Percentiles rank a stretch among this genome's conserved stretches.
Conservation (phyloP, 2,888 invertebrate species). For the Philereme vetulata region DNA sequence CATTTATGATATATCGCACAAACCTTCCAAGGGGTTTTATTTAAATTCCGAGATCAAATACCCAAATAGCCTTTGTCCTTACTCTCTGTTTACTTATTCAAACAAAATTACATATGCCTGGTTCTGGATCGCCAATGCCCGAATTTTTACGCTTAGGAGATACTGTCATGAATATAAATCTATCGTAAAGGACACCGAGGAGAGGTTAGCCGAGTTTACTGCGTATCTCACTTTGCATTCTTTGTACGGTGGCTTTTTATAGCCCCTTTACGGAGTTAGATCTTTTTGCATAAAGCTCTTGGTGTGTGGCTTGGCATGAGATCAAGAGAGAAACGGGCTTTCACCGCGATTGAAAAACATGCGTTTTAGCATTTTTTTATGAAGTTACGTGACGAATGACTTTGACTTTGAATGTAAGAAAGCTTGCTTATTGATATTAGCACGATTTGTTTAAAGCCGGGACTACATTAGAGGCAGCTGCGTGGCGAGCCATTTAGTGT, state of each 20-base stretch:
- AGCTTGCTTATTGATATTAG: too few species aligned
- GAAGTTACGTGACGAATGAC: slow-evolving; percentile 23
- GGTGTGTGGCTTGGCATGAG: slow-evolving; percentile 32
- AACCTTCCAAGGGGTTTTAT: slow-evolving; percentile 72
- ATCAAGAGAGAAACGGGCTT: slow-evolving; percentile 26
- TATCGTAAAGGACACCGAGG: slow-evolving; percentile 80
- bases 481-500: too few species aligned
- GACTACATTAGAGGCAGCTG: too few species aligned
- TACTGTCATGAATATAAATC: slow-evolving; percentile 84
- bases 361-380: slow-evolving; percentile 21
- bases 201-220: slow-evolving; percentile 73
- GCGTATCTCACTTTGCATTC: slow-evolving; percentile 82
- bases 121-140: slow-evolving; percentile 81
- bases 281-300: slow-evolving; percentile 77
- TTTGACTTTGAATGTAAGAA: not conserved
- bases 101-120: slow-evolving; percentile 84
- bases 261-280: slow-evolving; percentile 78
- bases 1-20: slow-evolving; percentile 77
- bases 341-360: slow-evolving; percentile 28
- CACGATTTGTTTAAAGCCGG: too few species aligned
- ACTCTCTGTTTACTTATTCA: slow-evolving; percentile 81
- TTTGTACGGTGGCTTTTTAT: slow-evolving; percentile 77
- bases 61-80: slow-evolving; percentile 82
- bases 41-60: slow-evolving; percentile 80
- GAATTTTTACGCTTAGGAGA: slow-evolving; percentile 82